Conservation (phyloP, 2,797 vertebrate species). For the Cetoscarus ocellatus region DNA sequence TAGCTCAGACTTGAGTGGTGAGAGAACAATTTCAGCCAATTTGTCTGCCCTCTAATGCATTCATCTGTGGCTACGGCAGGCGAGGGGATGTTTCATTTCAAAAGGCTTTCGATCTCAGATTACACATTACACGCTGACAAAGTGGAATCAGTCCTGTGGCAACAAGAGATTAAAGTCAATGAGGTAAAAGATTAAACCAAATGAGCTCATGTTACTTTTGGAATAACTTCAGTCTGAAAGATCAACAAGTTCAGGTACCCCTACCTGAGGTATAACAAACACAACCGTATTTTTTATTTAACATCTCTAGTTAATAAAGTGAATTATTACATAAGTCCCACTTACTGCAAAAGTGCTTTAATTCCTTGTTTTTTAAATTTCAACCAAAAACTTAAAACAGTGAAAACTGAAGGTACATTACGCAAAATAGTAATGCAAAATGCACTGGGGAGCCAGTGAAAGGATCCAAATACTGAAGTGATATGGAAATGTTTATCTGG, state of each 20-base stretch:
- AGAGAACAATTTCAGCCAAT: constrained; percentile 55
- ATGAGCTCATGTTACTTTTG: constrained; percentile 17
- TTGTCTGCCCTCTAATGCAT: constrained; percentile 67
- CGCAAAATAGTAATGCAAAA: no score
- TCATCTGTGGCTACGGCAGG: constrained; percentile 49
- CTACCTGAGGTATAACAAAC: no score
- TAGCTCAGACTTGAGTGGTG: constrained; percentile 27
- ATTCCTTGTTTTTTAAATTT: no score
- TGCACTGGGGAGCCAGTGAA: no score
- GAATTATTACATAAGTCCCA: no score
- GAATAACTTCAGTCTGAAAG: not conserved
- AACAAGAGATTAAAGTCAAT: constrained; percentile 10
- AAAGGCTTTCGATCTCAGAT: constrained; percentile 52
- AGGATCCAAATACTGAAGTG: no score
- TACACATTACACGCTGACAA: constrained; percentile 32
- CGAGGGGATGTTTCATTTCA: constrained; percentile 47
- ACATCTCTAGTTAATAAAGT: no score
- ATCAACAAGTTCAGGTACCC: not conserved
- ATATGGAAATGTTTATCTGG: no score
- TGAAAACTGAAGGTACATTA: no score
- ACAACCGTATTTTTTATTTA: no score
- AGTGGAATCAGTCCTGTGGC: constrained; percentile 28
- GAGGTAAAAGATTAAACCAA: constrained; percentile 15
- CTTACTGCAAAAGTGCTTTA: no score
- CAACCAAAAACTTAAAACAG: no score